Base-by-base conservation (phyloP, 92 coral and sea anemone genomes). In the Zoanthus gigantus region DNA sequence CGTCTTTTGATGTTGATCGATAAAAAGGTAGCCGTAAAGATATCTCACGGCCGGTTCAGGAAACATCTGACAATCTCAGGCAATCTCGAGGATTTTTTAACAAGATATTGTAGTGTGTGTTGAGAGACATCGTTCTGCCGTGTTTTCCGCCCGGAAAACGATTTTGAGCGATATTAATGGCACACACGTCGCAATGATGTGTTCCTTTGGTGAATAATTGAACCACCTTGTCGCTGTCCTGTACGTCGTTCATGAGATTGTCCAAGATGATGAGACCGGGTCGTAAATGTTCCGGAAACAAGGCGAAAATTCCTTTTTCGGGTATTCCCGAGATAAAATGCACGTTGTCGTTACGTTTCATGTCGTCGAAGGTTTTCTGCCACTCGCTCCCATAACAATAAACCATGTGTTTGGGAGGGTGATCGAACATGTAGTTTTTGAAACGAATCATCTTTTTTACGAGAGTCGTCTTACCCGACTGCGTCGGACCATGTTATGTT, bases 201-300 rank as follows among this genome's bases (percentile, higher is more conserved):
- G 42, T 0, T 53, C 87, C 87, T 47, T 50, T 23, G 67, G 87
- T 83, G 17, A 83, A 83, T 1, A 56, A 46, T 6, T 83, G 14
- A n/a, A 30, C 78, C 34, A 71, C 56, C 54, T 11, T 10, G 5
- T 65, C 52, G 50, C 28, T 83, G 1, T 71, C 9, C 5, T 44
- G 14, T n/a, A 45, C 77, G 14, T 69, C 87, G 48, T 50, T 30
- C 87, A 71, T 83, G 13, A 83, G n/a, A 15, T 83, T 78, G 52
- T 71, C 87, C 68, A 83, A 30, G 0, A 83, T 18, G 48, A 83
- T n/a, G 45, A 83, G 32, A 23, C 79, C 87, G 1, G 87, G 87
- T 0, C 78, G 78, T 32, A 14, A 2, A 8, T 68, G 30, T n/a
- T 52, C 63, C 18, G 28, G 47, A 17, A 17, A 17, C 18, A 42